phyloP scores from a whole-genome alignment of 2,113 vertebrate genomes.

The Synchiropus splendidus region DNA sequence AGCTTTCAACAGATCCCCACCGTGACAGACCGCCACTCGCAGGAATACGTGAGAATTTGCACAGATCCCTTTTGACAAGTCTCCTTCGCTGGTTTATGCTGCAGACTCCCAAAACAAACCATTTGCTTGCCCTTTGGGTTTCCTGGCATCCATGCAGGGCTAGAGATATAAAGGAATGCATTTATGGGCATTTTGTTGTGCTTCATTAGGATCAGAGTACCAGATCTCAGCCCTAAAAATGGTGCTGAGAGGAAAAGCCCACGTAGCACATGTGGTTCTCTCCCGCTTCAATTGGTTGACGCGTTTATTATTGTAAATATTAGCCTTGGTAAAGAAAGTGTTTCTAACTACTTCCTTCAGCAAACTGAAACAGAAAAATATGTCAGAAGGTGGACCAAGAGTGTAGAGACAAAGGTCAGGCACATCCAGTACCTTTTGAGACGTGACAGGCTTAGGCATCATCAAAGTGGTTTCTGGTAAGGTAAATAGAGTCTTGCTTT shows the following conservation, averaged over 20 bases:
- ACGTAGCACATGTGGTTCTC: slow-evolving; percentile 4
- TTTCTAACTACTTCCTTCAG: neutral
- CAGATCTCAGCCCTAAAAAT: slow-evolving; percentile 12
- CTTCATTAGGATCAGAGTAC: slow-evolving; percentile 42
- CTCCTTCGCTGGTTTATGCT: slow-evolving; percentile 47
- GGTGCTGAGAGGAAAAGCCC: slow-evolving; percentile 9
- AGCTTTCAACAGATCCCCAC: slow-evolving; percentile 64
- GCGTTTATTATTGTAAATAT: slow-evolving; percentile 3
- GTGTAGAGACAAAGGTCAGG: no score
- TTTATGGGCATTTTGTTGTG: slow-evolving; percentile 63
- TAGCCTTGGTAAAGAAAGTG: slow-evolving; percentile 5
- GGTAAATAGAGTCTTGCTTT: no score
- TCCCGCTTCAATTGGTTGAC: neutral
- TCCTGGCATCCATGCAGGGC: slow-evolving; percentile 56
- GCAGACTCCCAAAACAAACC: slow-evolving; percentile 71
- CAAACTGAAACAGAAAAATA: no score
- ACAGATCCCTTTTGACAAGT: slow-evolving; percentile 55
- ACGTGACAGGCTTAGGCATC: no score
- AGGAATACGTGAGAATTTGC: slow-evolving; percentile 41
- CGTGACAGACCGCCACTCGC: slow-evolving; percentile 59
- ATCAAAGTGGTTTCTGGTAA: no score
- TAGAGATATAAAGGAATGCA: slow-evolving; percentile 62
- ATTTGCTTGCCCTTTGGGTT: slow-evolving; percentile 29
- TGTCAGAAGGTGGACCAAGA: no score
- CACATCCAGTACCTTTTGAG: no score